Conservation (phyloP, 2,113 vertebrate genomes). For the Neoarius graeffei region DNA sequence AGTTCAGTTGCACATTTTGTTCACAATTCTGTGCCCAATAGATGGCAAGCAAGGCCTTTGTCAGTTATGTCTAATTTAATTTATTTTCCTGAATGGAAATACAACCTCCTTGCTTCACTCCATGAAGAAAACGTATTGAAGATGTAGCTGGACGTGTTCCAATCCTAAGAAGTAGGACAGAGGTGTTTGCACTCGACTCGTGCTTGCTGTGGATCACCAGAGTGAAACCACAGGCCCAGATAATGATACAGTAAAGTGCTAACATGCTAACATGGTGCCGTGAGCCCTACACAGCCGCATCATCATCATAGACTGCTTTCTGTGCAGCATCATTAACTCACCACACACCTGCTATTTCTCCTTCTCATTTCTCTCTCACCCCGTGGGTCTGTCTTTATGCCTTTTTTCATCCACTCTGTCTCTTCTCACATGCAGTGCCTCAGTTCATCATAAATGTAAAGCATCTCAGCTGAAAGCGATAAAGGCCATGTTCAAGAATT, state of each 20-base stretch:
- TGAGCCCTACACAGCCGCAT: constrained; percentile 21
- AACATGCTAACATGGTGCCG: constrained; percentile 10
- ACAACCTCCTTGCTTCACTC: neutral
- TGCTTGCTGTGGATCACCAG: neutral
- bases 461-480: neutral
- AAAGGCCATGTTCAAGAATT: neutral
- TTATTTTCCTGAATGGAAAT: neutral
- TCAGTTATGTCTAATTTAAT: neutral
- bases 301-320: constrained; percentile 18
- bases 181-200: neutral
- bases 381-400: neutral
- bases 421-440: neutral
- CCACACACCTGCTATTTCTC: constrained; percentile 42
- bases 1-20: neutral
- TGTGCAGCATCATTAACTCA: constrained; percentile 37
- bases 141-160: neutral
- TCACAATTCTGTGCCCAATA: neutral
- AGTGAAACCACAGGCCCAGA: constrained; percentile 6
- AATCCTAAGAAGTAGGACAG: neutral
- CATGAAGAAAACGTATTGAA: neutral
- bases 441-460: neutral
- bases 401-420: neutral
- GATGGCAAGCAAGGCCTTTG: neutral
- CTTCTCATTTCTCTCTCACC: neutral
- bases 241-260: constrained; percentile 29